These are phyloP conservation scores for Brachionus rotundiformis DNA, from an alignment of 1,140 invertebrate species.

Conservation along the genomic window DNA sequence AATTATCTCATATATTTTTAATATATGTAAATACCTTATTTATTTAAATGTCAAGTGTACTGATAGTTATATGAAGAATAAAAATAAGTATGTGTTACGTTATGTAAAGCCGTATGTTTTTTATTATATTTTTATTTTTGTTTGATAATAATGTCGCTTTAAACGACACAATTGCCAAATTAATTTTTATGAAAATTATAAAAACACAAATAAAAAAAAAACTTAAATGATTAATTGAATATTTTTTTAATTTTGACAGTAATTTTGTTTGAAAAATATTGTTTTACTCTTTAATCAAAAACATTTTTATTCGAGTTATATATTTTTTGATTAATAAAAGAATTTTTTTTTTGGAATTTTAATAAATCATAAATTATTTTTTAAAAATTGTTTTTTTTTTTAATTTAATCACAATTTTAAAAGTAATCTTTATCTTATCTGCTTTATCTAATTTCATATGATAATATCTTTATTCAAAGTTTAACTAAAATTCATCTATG, in stretches of 20 bases:
- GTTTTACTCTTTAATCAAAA: not conserved
- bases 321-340: too few species aligned
- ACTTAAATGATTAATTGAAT: not conserved
- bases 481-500: too few species aligned
- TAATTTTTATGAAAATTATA: not conserved
- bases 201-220: too few species aligned
- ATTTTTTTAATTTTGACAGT: not conserved
- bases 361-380: conserved; percentile 9
- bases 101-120: not conserved
- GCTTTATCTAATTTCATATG: too few species aligned
- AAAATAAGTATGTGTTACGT: not conserved
- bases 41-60: conserved; percentile 19
- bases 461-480: too few species aligned
- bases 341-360: not conserved
- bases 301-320: conserved; percentile 2
- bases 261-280: not conserved
- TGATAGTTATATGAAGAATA: not conserved
- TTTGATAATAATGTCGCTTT: not conserved
- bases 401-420: not conserved
- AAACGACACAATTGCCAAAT: not conserved
- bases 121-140: not conserved
- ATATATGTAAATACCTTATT: not conserved
- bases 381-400: not conserved
- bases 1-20: not conserved
- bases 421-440: too few species aligned